Percentiles rank a stretch among this genome's conserved stretches.
These are phyloP conservation scores for Actenoides lindsayi DNA, from an alignment of 2,113 vertebrate genomes.

Conservation along the genomic window DNA sequence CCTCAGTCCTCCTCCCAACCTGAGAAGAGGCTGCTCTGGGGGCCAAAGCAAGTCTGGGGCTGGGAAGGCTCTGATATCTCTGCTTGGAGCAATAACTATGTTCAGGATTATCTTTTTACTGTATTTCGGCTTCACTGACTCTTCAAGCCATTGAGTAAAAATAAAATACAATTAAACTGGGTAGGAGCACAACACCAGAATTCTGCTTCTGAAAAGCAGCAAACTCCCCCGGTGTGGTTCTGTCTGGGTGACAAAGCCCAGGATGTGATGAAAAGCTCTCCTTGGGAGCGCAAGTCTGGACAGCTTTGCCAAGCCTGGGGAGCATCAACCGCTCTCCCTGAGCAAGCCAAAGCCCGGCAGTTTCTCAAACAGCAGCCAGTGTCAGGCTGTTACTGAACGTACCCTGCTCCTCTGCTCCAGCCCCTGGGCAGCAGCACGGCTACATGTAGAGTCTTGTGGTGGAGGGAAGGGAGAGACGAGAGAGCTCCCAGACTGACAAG, in stretches of 20 bases:
- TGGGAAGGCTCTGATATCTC: neutral
- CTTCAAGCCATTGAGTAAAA: neutral
- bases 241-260: conserved; percentile 19
- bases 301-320: conserved; percentile 43
- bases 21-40: neutral
- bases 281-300: conserved; percentile 35
- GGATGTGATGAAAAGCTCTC: neutral
- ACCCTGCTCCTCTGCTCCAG: conserved; percentile 3
- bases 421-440: conserved; percentile 38
- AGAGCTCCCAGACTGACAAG: conserved; percentile 67
- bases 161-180: neutral
- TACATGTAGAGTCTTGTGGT: conserved; percentile 62
- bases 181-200: neutral
- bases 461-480: conserved; percentile 31
- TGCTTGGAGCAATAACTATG: neutral
- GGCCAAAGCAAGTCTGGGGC: neutral
- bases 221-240: neutral
- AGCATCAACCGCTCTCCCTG: neutral
- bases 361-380: neutral
- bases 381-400: neutral
- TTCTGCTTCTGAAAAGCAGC: neutral
- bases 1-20: neutral
- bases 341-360: conserved; percentile 22
- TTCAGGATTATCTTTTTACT: neutral
- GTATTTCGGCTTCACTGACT: neutral